A percentile compares a stretch with the other conserved stretches of the same genome.
phyloP scores from a whole-genome alignment of 2,888 invertebrate species.

The Sarcophaga subvicina region DNA sequence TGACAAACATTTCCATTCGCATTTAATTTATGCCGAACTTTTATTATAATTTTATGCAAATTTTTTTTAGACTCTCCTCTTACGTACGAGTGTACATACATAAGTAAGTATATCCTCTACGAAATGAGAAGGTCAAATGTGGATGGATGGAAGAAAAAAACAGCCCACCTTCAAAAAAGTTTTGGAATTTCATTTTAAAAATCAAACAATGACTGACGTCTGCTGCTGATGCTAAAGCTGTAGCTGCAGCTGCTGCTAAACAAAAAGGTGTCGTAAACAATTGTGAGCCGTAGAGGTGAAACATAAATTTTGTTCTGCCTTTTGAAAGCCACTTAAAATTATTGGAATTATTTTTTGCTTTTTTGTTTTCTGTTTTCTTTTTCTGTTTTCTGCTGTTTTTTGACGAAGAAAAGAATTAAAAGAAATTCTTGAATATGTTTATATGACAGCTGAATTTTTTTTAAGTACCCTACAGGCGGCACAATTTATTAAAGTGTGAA shows the following conservation, averaged over 20 bases:
- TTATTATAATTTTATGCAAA: not conserved
- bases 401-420: slow-evolving; percentile 3
- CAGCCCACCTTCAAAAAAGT: not conserved
- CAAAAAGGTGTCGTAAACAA: not conserved
- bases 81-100: no score
- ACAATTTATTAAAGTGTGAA: no score
- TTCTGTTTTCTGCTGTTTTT: not conserved
- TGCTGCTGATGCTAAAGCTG: not conserved
- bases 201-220: not conserved
- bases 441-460: not conserved
- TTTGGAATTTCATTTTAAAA: not conserved
- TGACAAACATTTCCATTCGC: not conserved
- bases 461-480: no score
- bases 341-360: slow-evolving; percentile 25
- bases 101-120: not conserved
- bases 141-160: not conserved
- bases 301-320: slow-evolving; percentile 11
- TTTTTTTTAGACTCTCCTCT: not conserved
- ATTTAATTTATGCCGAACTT: not conserved
- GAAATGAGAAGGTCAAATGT: not conserved
- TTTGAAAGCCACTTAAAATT: slow-evolving; percentile 53
- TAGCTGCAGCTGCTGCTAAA: no score
- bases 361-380: not conserved
- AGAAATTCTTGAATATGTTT: not conserved
- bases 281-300: not conserved